Base-by-base conservation (phyloP, 2,113 vertebrate species). In the Cathartes aura region DNA sequence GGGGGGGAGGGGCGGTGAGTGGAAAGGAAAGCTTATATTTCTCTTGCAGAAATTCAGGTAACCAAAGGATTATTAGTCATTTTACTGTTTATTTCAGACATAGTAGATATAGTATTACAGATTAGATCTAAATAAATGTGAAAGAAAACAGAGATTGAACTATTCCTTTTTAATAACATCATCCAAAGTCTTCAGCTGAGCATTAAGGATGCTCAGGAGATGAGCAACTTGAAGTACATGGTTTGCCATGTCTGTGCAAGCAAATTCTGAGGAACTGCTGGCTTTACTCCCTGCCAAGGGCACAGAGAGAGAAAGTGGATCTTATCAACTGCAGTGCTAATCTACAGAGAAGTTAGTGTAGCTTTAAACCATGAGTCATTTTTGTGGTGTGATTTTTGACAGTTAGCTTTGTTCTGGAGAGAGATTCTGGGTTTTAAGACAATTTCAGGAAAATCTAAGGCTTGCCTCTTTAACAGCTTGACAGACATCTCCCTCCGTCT, bases 1-100 rank as follows among this genome's bases (percentile, higher is more conserved):
- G 19, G 9, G 14, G 19, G 8, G 17, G 42, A 1, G 12, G 18
- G 14, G 5, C 26, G 0, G 0, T 13, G 30, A 60, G 10, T 32
- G 9, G 60, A 59, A 64, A 67, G 5, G 27, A 48, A 58, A 87
- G 10, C 8, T 78, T 50, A 14, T 42, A 48, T 42, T 60, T 85
- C 13, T 84, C 23, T 82, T 32, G 24, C 5, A 75, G 74, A 55
- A 86, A 80, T 85, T 60, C 20, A 50, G 27, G 14, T 48, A 71
- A 12, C 50, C 43, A 64, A 45, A 71, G 24, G 22, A 45, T 75
- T 59, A 40, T 9, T 81, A 17, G 4, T n/a, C 11, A 4, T 47
- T 50, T 70, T 78, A 43, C 7, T 48, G 18, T 40, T 85, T 55
- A 18, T 55, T 90, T 62, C 18, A 86, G 56, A 20, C 1, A 4